Percentiles rank a stretch among this genome's conserved stretches.
Evolutionary conservation across 2,113 vertebrate species (phyloP).

Genomic region (Mustelus asterias): DNA sequence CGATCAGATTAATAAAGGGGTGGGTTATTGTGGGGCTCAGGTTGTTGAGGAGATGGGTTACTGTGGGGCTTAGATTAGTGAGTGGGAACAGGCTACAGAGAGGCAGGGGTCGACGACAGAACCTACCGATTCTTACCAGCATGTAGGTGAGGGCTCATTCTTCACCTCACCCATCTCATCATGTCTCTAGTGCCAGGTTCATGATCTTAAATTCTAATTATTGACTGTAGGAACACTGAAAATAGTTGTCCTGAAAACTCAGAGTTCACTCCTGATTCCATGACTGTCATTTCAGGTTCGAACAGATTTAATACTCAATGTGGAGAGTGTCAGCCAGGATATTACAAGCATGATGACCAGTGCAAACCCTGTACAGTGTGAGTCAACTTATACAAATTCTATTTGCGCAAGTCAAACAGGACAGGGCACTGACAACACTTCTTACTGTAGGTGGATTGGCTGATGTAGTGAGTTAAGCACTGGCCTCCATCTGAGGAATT

Average conservation of each 20-base stretch:
- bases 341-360: conserved; percentile 38
- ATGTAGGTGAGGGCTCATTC: background rate
- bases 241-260: background rate
- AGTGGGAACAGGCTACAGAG: background rate
- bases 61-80: background rate
- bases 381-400: conserved; percentile 26
- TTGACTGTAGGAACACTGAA: background rate
- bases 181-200: background rate
- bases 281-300: conserved; percentile 45
- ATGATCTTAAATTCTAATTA: background rate
- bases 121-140: background rate
- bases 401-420: too few species aligned
- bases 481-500: background rate
- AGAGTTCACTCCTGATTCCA: background rate
- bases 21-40: background rate
- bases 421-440: background rate
- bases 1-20: background rate
- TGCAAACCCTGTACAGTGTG: conserved; percentile 42
- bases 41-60: background rate
- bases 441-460: background rate
- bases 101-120: background rate
- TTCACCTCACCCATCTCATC: too few species aligned
- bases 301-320: conserved; percentile 32
- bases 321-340: conserved; percentile 49
- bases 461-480: background rate